Evolutionary conservation across 2,113 vertebrate species (phyloP).

Genomic region (Melanerpes formicivorus): DNA sequence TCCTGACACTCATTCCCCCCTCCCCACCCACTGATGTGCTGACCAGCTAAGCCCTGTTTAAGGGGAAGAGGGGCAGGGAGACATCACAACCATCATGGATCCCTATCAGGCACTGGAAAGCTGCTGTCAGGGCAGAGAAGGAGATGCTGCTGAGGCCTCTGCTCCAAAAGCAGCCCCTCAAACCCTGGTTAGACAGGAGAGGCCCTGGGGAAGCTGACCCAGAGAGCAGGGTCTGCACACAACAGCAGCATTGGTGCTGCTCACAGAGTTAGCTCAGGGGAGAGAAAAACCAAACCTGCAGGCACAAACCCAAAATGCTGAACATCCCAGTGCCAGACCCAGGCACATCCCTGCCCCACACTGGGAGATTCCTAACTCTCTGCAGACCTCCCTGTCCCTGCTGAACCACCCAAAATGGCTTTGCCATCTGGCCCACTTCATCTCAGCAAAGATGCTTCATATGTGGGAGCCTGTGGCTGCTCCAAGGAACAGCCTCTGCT

Average conservation of each 20-base stretch:
- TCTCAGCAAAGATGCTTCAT: accelerated
- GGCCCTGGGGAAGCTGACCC: neutral
- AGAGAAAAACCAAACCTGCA: neutral
- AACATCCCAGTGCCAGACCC: neutral
- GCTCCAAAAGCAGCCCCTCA: accelerated
- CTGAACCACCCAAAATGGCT: neutral
- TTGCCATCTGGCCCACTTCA: neutral
- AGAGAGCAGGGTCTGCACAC: neutral
- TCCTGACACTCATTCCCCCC: neutral
- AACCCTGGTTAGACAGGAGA: neutral
- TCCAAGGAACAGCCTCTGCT: neutral
- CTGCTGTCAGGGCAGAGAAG: neutral
- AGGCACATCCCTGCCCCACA: neutral
- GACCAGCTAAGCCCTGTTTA: neutral
- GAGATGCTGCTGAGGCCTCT: neutral
- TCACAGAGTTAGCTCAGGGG: neutral
- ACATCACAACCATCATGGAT: accelerated
- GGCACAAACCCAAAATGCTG: neutral
- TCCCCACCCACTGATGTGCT: neutral
- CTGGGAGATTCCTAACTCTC: neutral
- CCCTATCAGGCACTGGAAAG: neutral
- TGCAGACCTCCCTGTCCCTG: neutral
- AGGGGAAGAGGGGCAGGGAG: neutral
- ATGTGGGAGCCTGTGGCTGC: accelerated
- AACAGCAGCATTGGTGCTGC: neutral